A percentile compares a stretch with the other conserved stretches of the same genome.
Evolutionary conservation across 2,888 invertebrate species (phyloP).

Genomic region (Nebria salina): DNA sequence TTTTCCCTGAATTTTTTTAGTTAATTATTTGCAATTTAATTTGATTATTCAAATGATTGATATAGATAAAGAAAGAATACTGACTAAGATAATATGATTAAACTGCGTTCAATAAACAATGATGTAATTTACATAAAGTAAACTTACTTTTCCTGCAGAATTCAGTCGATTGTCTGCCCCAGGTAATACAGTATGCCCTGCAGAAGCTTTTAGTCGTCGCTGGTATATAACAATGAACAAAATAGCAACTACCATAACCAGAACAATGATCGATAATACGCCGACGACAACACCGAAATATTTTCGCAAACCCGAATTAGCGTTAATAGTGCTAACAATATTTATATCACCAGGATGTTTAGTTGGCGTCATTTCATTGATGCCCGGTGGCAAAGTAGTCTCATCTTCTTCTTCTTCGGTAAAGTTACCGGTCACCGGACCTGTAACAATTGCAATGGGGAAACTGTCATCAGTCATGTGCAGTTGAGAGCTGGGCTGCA

Average conservation of each 20-base stretch:
- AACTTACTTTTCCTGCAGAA: constrained; percentile 34
- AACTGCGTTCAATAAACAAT: too few species aligned
- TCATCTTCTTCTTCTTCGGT: constrained; percentile 57
- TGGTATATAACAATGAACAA: constrained; percentile 60
- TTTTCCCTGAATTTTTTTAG: too few species aligned
- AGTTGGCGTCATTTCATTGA: constrained; percentile 49
- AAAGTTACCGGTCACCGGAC: constrained; percentile 58
- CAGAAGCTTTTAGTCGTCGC: constrained; percentile 57
- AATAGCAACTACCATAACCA: constrained; percentile 59
- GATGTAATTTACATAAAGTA: background rate
- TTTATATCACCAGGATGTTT: constrained; percentile 53
- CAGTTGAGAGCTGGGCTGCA: background rate
- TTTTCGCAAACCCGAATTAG: constrained; percentile 57
- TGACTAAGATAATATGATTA: too few species aligned
- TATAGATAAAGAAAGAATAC: too few species aligned
- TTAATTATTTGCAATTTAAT: too few species aligned
- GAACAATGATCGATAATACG: constrained; percentile 58
- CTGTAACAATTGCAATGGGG: constrained; percentile 40
- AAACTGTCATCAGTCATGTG: constrained; percentile 26
- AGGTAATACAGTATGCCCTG: constrained; percentile 51
- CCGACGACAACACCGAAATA: constrained; percentile 61
- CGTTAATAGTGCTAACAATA: constrained; percentile 58
- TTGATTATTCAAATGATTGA: too few species aligned
- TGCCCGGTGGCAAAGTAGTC: background rate
- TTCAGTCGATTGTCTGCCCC: constrained; percentile 37